Base-by-base conservation (phyloP, 2,797 vertebrate species). In the Rhinatrema bivittatum region DNA sequence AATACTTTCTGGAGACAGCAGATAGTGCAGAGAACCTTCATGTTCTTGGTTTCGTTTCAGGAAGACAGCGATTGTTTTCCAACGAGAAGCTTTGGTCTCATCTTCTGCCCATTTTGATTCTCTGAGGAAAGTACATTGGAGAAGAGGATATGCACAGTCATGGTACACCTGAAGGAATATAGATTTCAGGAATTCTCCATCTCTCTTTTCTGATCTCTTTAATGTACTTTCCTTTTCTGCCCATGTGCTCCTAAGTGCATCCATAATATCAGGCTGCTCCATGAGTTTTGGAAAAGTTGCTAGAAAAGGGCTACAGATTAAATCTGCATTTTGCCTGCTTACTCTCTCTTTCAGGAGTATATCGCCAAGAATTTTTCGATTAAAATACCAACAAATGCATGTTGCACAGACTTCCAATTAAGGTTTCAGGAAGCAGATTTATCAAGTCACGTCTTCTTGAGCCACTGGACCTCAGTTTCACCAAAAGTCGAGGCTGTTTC, bases 231-330 rank as follows among this genome's bases (percentile, higher is more conserved):
- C 86, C 53, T 78, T 87, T n/a, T 91, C 84, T 43, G 85, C 70
- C 92, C 92, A 96, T 4, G 76, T 74, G 12, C 62, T 88, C 93
- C 87, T 82, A 46, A 97, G 84, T 1, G 88, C 91, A 42, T 98
- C 94, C 81, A 97, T 82, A 46, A 98, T 57, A 39, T 98, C 95
- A 4, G 86, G 68, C n/a, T 98, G 86, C 53, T 97, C 90, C 68
- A 95, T 5, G 44, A 94, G 72, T 20, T 48, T 42, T 24, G 93
- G 86, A 42, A 98, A 98, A 5, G 90, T 89, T 25, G 90, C 82
- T 50, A 98, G 66, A 36, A 97, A 3, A 2, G 94, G 87, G 50
- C 76, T 87, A 58, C 87, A 87, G 30, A 94, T 90, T 35, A 92
- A 66, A 60, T 94, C 95, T 49, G 81, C 81, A 35, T 79, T 90